phyloP scores from a whole-genome alignment of 92 coral and sea anemone genomes.

The Parazoanthus atlanticus region DNA sequence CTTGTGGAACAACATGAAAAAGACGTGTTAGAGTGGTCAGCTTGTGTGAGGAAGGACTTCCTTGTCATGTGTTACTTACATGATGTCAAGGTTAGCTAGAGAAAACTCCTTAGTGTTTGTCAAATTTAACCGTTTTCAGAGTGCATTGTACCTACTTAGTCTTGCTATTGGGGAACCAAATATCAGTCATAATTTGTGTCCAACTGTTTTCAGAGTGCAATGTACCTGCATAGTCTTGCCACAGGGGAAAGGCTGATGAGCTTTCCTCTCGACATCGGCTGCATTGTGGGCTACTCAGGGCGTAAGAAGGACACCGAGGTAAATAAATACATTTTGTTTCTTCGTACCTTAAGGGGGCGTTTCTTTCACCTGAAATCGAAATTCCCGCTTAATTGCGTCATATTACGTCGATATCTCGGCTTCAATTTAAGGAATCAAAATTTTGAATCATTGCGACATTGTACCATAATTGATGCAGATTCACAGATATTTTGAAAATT shows the following conservation, averaged over 20 bases:
- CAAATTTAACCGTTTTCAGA: not conserved
- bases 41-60: slow-evolving; percentile 84
- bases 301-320: slow-evolving; percentile 89
- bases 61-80: slow-evolving; percentile 91
- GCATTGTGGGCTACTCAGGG: slow-evolving; percentile 87
- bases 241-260: slow-evolving; percentile 84
- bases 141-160: not conserved
- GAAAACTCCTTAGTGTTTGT: not conserved
- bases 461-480: too few species aligned
- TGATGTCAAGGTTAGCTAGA: slow-evolving; percentile 84
- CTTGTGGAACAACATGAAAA: slow-evolving; percentile 60
- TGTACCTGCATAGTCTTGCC: slow-evolving; percentile 75
- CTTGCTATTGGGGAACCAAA: not conserved
- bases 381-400: too few species aligned
- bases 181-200: not conserved
- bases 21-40: slow-evolving; percentile 92
- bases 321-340: not conserved
- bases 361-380: too few species aligned
- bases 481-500: too few species aligned
- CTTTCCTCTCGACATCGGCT: slow-evolving; percentile 92
- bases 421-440: too few species aligned
- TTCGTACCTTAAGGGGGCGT: too few species aligned
- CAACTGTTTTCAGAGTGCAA: slow-evolving; percentile 70
- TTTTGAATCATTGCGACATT: too few species aligned
- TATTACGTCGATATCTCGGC: too few species aligned